phyloP scores from a whole-genome alignment of 1,140 invertebrate species.

The Bombus balteatus region DNA sequence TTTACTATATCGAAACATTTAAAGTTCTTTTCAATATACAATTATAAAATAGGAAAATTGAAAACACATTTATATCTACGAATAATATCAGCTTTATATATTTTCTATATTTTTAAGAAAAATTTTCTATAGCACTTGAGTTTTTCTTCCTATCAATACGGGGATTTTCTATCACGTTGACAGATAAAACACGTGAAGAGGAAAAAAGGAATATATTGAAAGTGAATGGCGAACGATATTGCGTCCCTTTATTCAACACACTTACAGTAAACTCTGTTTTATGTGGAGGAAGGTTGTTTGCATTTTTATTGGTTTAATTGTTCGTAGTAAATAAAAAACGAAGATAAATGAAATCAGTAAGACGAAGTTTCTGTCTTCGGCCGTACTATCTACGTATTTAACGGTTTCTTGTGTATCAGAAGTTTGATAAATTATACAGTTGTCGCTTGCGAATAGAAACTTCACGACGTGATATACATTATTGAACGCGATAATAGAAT shows the following conservation, averaged over 20 bases:
- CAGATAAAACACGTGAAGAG: not conserved
- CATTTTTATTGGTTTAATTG: not conserved
- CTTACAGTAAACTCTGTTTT: too few relatives aligned
- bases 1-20: not conserved
- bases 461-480: not conserved
- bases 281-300: not conserved
- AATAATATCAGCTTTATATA: not conserved
- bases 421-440: not conserved
- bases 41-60: not conserved
- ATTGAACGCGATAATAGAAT: slow-evolving; percentile 24
- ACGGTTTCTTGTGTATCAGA: not conserved
- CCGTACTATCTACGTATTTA: not conserved
- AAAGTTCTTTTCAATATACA: not conserved
- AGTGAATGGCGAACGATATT: not conserved
- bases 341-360: not conserved
- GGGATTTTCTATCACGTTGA: not conserved
- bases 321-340: not conserved
- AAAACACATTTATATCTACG: not conserved
- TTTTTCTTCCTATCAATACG: not conserved
- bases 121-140: not conserved
- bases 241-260: not conserved
- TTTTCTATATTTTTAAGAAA: not conserved
- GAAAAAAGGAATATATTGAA: not conserved
- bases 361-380: not conserved
- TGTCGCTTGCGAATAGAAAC: not conserved